These are phyloP conservation scores for Drosophila navojoa DNA, from an alignment of 1,140 invertebrate genomes.

Conservation along the genomic window DNA sequence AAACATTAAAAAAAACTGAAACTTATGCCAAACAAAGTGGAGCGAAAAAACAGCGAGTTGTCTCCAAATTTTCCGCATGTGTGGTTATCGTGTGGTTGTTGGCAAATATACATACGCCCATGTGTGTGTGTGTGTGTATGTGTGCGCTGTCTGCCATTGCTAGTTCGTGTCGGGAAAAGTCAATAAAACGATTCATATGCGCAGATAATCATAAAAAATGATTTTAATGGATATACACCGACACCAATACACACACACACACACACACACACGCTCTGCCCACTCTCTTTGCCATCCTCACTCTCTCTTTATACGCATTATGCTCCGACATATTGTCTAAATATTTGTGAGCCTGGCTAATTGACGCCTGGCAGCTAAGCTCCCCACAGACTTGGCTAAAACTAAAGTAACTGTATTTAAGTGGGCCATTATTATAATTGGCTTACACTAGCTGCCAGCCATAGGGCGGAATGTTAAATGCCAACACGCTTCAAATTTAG, in stretches of 20 bases:
- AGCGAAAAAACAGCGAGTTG: constrained; percentile 16
- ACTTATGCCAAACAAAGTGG: neutral
- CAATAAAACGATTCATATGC: constrained; percentile 74
- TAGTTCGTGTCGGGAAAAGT: constrained; percentile 31
- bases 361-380: constrained; percentile 21
- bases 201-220: constrained; percentile 71
- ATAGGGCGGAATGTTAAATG: no score
- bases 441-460: neutral
- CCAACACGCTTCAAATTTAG: neutral
- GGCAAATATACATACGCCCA: neutral
- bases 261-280: neutral
- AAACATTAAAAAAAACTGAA: constrained; percentile 9
- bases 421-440: constrained; percentile 37
- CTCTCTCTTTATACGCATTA: neutral
- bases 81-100: neutral
- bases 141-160: neutral
- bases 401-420: constrained; percentile 27
- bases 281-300: no score
- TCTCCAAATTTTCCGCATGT: constrained; percentile 14
- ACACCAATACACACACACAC: neutral
- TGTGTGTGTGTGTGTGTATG: neutral
- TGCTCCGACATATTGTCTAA: neutral
- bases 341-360: constrained; percentile 24
- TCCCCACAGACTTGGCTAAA: neutral
- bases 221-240: constrained; percentile 47